Base-by-base conservation (phyloP, 2,888 invertebrate species). In the Coenonympha glycerion region DNA sequence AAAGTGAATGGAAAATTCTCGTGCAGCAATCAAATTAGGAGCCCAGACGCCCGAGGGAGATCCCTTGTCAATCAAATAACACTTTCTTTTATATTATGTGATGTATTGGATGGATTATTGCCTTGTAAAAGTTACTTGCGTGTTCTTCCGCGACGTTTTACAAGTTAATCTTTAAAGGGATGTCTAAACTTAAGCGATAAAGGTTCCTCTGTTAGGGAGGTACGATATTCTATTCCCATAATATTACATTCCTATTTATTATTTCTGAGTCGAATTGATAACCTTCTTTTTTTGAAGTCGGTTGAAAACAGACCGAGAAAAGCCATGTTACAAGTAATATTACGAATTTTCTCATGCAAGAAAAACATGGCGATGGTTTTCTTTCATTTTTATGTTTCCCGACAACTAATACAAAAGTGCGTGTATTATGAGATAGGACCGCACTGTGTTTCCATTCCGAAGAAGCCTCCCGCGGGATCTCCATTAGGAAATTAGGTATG, bases 401-500 rank as follows among this genome's bases (percentile, higher is more conserved):
- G 8, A 2, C 30, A 30, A 13, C 28, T 30, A 41, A 41, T 41
- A 41, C 28, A 41, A 44, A 8, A 44, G 31, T 31, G 24, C 9
- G 9, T 24, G 15, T 21, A 44, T 21, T 22, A 44, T 15, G n/a
- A 40, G 24, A 41, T 45, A 49, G 34, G 30, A 11, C 28, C 39
- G 28, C 37, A 16, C 36, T 46, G 47, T 46, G 47, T 37, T 42
- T 45, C 45, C 47, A 44, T 31, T 47, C 45, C 47, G 13, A 19
- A 28, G 28, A 42, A 47, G 26, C 30, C 13, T 51, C 54, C 47
- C 54, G 26, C 40, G 58, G 58, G 60, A 63, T 51, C 44, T 60
- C 71, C 76, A 75, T 76, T 76, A 76, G 57, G 63, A 69, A 68
- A 77, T 76, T 76, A 76, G 71, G 66, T 65, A 63, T 56, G 63